Conservation (phyloP, 2,888 invertebrate species). For the Drosophila helvetica region DNA sequence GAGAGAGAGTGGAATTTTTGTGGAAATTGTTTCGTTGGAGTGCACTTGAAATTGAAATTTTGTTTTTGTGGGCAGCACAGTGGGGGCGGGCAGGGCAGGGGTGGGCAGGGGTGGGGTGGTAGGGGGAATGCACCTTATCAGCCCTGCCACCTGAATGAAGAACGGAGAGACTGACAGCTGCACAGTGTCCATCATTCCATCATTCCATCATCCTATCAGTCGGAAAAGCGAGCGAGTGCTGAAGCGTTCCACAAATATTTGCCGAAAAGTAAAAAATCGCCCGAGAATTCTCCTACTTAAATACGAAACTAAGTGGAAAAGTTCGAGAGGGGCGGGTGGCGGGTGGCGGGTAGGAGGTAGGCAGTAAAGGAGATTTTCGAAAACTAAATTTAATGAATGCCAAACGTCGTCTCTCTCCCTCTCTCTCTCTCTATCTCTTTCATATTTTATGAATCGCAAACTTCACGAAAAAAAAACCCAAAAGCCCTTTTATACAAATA, state of each 20-base stretch:
- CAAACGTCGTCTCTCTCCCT: conserved; percentile 38
- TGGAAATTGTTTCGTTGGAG: conserved; percentile 65
- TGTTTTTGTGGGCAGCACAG: conserved; percentile 21
- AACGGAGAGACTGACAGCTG: conserved; percentile 17
- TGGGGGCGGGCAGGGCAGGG: no score
- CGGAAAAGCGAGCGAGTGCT: conserved; percentile 43
- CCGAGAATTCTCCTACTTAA: conserved; percentile 73
- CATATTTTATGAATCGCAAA: conserved; percentile 52
- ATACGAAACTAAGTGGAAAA: conserved; percentile 66
- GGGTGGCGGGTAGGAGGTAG: conserved; percentile 48
- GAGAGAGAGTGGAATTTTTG: conserved; percentile 53
- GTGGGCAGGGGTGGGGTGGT: background rate
- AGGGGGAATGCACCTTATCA: conserved; percentile 59
- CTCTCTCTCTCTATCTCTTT: background rate
- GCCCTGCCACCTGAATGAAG: conserved; percentile 54
- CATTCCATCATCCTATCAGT: background rate
- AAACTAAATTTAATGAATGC: conserved; percentile 40
- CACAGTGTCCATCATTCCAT: background rate
- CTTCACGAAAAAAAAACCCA: conserved; percentile 72
- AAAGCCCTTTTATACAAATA: conserved; percentile 63
- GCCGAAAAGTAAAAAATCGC: conserved; percentile 52
- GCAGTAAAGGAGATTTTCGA: conserved; percentile 68
- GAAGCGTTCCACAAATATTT: conserved; percentile 78
- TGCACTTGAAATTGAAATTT: conserved; percentile 78
- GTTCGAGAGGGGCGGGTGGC: conserved; percentile 53